Evolutionary conservation across 2,113 vertebrate genomes (phyloP).

Genomic region (Crocuta crocuta): DNA sequence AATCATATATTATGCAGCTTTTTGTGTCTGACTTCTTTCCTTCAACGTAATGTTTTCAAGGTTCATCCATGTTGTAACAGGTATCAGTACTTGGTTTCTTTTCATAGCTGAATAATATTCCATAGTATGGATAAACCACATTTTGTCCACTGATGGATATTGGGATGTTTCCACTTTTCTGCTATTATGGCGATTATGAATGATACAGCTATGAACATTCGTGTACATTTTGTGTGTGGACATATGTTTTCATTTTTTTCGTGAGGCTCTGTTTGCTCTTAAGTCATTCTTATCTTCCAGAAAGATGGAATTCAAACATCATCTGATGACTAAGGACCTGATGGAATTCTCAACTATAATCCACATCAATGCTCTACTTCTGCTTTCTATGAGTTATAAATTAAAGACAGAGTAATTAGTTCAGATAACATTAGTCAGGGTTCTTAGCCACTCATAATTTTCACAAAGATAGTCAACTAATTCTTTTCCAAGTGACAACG

Average conservation of each 20-base stretch:
- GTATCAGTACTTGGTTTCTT: neutral
- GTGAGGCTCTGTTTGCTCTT: neutral
- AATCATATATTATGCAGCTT: neutral
- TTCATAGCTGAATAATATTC: neutral
- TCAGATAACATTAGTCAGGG: neutral
- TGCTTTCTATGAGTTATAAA: neutral
- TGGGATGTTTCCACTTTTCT: neutral
- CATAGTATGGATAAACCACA: neutral
- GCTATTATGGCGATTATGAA: neutral
- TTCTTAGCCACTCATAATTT: neutral
- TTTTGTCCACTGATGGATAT: neutral
- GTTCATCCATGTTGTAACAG: neutral
- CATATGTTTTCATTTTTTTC: neutral
- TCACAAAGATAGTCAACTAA: constrained; percentile 31
- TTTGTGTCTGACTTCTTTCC: neutral
- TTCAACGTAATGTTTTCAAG: neutral
- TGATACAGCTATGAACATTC: neutral
- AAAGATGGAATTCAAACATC: neutral
- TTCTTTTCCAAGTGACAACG: constrained; percentile 23
- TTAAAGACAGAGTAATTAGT: neutral
- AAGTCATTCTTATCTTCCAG: neutral
- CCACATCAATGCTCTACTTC: neutral
- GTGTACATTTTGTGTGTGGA: neutral
- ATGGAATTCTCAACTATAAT: neutral
- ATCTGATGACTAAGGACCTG: neutral